phyloP scores from a whole-genome alignment of 1,140 invertebrate genomes.

The Neocloeon triangulifer region DNA sequence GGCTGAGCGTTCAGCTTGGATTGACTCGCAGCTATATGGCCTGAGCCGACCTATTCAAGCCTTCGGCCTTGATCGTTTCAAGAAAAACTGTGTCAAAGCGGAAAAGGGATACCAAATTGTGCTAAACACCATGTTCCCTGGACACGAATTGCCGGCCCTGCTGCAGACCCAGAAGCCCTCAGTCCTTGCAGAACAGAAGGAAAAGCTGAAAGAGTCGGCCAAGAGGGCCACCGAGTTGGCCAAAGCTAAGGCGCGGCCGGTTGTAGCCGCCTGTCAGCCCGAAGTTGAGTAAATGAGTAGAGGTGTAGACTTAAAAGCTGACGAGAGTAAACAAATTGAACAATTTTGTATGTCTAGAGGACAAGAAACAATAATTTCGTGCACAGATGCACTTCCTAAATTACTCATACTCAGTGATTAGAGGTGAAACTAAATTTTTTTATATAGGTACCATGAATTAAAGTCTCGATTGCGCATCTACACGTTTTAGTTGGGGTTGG shows the following conservation, averaged over 20 bases:
- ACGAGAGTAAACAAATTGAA: no score
- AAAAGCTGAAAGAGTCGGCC: conserved; percentile 45
- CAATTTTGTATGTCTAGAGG: no score
- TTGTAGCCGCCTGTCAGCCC: conserved; percentile 27
- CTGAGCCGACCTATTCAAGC: conserved; percentile 68
- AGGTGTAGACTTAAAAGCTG: no score
- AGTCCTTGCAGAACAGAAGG: conserved; percentile 19
- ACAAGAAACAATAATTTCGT: no score
- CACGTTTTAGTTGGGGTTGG: no score
- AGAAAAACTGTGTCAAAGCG: conserved; percentile 62
- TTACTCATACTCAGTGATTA: no score
- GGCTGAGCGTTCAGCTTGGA: conserved; percentile 56
- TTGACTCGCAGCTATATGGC: conserved; percentile 68
- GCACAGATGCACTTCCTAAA: no score
- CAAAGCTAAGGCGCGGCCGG: conserved; percentile 38
- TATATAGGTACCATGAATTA: no score
- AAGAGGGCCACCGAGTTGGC: conserved; percentile 53
- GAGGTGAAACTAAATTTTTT: no score
- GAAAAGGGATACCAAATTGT: conserved; percentile 64
- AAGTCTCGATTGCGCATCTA: no score
- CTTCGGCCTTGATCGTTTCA: conserved; percentile 70
- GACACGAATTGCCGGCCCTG: conserved; percentile 15
- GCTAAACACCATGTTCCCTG: conserved; percentile 42
- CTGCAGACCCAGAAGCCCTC: conserved; percentile 8
- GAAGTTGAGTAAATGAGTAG: no score